These are phyloP conservation scores for Spodoptera littoralis DNA, from an alignment of 2,888 invertebrate genomes.

Conservation along the genomic window DNA sequence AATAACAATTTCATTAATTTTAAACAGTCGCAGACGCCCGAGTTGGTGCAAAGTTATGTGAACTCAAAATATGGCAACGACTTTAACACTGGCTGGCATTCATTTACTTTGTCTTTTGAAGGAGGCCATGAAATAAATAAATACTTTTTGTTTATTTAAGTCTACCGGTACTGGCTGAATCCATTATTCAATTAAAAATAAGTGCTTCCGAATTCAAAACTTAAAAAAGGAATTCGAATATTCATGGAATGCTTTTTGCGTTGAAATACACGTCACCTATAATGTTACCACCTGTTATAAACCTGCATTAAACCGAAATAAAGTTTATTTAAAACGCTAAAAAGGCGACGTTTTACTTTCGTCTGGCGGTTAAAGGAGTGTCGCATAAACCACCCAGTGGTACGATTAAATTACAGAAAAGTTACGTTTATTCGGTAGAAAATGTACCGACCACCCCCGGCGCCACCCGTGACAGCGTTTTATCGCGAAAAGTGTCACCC, in stretches of 20 bases:
- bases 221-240: neutral
- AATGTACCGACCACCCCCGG: constrained; percentile 66
- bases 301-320: constrained; percentile 30
- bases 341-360: constrained; percentile 48
- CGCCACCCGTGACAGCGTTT: constrained; percentile 78
- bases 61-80: constrained; percentile 34
- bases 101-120: constrained; percentile 30
- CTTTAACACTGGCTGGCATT: constrained; percentile 16
- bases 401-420: constrained; percentile 78
- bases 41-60: constrained; percentile 34
- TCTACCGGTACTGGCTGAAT: constrained; percentile 1
- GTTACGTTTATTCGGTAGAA: constrained; percentile 72
- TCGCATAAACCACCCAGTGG: constrained; percentile 50
- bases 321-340: constrained; percentile 48
- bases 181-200: constrained; percentile 2
- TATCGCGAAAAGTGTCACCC: constrained; percentile 83
- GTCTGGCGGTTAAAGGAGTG: constrained; percentile 42
- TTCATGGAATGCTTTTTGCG: too few species aligned
- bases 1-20: constrained; percentile 49
- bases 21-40: constrained; percentile 25
- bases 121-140: constrained; percentile 25
- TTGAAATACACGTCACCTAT: neutral
- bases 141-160: neutral
- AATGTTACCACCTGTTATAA: constrained; percentile 22
- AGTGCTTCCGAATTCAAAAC: neutral